Conservation (phyloP, 2,113 vertebrate genomes). For the Pelobates fuscus region DNA sequence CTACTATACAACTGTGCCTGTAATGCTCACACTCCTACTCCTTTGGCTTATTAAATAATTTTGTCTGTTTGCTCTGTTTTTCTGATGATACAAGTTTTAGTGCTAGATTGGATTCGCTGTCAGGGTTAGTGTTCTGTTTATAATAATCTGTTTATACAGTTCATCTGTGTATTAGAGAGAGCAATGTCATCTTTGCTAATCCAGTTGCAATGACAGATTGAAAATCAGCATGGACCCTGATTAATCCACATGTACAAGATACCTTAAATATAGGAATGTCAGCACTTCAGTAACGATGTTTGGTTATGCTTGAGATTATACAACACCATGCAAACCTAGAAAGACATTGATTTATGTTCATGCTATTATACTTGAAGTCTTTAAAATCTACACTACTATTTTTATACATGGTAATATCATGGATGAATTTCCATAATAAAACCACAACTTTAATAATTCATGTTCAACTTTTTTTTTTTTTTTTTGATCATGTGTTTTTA, state of each 20-base stretch:
- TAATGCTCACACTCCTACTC: neutral
- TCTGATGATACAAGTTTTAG: neutral
- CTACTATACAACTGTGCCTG: neutral
- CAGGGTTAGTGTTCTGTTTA: neutral
- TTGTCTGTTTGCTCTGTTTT: neutral
- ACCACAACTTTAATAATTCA: too few relatives aligned
- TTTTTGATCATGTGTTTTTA: too few relatives aligned
- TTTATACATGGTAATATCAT: too few relatives aligned
- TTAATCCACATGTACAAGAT: slow-evolving; percentile 11
- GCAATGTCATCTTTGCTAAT: neutral
- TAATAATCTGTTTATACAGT: slow-evolving; percentile 14
- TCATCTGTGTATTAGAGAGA: neutral
- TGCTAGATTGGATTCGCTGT: neutral
- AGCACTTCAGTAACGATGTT: neutral
- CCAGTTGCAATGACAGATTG: neutral
- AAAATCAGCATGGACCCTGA: neutral
- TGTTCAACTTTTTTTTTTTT: too few relatives aligned
- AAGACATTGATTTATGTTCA: neutral
- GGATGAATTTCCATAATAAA: too few relatives aligned
- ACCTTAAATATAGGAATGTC: neutral
- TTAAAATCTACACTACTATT: neutral
- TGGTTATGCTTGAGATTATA: neutral
- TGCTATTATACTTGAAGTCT: neutral
- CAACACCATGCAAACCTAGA: neutral
- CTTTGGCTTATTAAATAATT: neutral